These are phyloP conservation scores for Synergus laeviventris DNA, from an alignment of 2,888 invertebrate species.

Conservation along the genomic window DNA sequence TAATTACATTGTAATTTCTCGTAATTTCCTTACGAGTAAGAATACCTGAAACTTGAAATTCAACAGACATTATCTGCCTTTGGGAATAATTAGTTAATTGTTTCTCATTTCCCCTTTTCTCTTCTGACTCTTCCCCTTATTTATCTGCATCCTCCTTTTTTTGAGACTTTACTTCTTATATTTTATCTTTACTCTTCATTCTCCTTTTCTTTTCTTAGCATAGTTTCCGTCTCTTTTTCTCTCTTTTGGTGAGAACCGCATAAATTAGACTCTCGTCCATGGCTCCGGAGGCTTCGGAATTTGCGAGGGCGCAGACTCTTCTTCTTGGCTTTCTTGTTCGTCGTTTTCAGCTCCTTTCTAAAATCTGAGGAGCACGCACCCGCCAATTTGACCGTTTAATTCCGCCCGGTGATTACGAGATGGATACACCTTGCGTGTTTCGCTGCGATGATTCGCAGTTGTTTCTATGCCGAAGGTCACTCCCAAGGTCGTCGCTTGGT, in stretches of 20 bases:
- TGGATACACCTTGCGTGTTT: slow-evolving; percentile 37
- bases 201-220: neutral
- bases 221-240: slow-evolving; percentile 36
- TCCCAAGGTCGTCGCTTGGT: slow-evolving; percentile 52
- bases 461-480: slow-evolving; percentile 44
- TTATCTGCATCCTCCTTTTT: neutral
- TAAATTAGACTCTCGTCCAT: slow-evolving; percentile 29
- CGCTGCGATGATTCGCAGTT: slow-evolving; percentile 32
- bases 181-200: neutral
- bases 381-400: slow-evolving; percentile 38
- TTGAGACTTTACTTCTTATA: neutral
- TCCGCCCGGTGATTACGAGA: slow-evolving; percentile 30
- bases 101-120: neutral
- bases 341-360: slow-evolving; percentile 39
- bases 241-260: neutral
- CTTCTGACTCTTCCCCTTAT: neutral
- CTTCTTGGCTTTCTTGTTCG: slow-evolving; percentile 19
- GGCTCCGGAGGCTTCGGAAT: slow-evolving; percentile 16
- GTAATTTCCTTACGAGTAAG: neutral
- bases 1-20: slow-evolving; percentile 18
- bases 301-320: slow-evolving; percentile 36
- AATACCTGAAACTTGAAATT: neutral
- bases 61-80: neutral
- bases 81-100: neutral
- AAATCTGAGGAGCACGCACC: slow-evolving; percentile 32